Conservation (phyloP, 1,140 invertebrate species). For the Prorops nasuta region DNA sequence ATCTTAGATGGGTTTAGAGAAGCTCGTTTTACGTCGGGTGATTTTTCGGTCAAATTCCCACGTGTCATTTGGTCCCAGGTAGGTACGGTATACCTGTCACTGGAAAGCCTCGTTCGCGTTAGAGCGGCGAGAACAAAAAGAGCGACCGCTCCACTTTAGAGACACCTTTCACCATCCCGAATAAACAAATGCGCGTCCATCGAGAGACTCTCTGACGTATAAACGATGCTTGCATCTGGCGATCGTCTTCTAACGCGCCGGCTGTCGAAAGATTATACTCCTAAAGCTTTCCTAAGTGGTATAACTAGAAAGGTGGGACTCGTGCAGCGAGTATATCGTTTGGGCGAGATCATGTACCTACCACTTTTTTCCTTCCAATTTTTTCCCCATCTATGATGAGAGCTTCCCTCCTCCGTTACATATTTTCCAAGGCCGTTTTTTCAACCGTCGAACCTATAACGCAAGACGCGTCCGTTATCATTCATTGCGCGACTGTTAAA, state of each 20-base stretch:
- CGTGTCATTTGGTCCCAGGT: constrained; percentile 26
- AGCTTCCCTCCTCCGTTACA: no score
- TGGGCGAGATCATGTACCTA: no score
- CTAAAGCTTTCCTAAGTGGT: constrained; percentile 15
- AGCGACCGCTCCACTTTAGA: constrained; percentile 37
- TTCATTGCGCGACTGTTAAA: no score
- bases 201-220: constrained; percentile 5
- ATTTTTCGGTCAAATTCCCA: constrained; percentile 41
- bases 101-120: constrained; percentile 25
- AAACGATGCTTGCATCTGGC: constrained; percentile 36
- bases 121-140: constrained; percentile 36
- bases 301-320: constrained; percentile 18
- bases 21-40: constrained; percentile 21
- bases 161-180: constrained; percentile 37
- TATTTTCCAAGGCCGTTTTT: no score
- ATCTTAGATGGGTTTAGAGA: constrained; percentile 22
- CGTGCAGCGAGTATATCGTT: no score
- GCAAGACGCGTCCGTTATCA: no score
- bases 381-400: no score
- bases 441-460: no score
- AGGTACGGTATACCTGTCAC: constrained; percentile 23
- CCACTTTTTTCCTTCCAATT: no score
- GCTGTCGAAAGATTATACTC: constrained; percentile 25
- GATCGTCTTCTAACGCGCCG: neutral
- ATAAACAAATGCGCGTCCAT: constrained; percentile 33